Conservation (phyloP, 2,113 vertebrate genomes). For the Rallus limicola region DNA sequence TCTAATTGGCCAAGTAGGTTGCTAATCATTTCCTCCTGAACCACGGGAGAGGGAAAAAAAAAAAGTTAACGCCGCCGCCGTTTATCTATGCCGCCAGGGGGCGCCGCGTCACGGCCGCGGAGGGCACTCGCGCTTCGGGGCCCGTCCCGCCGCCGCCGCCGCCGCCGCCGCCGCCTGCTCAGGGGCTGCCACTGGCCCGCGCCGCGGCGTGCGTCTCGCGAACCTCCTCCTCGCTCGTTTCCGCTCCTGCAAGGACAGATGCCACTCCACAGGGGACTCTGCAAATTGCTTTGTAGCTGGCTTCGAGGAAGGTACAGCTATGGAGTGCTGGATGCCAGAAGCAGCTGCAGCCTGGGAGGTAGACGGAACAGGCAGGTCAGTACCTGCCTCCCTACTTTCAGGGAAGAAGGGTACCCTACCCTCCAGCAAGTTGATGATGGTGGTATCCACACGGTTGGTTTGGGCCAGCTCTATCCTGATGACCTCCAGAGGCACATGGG, state of each 20-base stretch:
- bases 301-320: conserved; percentile 52
- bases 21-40: no score
- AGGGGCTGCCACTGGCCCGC: conserved; percentile 16
- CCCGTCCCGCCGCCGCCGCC: no score
- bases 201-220: conserved; percentile 32
- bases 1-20: no score
- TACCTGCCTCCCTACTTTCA: conserved; percentile 53
- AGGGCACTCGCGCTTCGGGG: neutral
- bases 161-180: neutral
- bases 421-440: conserved; percentile 96
- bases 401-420: conserved; percentile 79
- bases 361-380: neutral
- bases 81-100: neutral
- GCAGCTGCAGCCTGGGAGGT: conserved; percentile 53
- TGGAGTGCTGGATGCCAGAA: conserved; percentile 41
- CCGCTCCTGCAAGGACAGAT: conserved; percentile 93
- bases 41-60: no score
- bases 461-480: conserved; percentile 88
- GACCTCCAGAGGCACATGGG: conserved; percentile 88
- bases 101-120: neutral
- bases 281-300: conserved; percentile 75
- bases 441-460: conserved; percentile 93
- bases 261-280: conserved; percentile 87
- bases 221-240: conserved; percentile 89
- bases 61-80: neutral